These are phyloP conservation scores for Thripadectes ignobilis DNA, from an alignment of 2,797 vertebrate genomes.

Conservation along the genomic window DNA sequence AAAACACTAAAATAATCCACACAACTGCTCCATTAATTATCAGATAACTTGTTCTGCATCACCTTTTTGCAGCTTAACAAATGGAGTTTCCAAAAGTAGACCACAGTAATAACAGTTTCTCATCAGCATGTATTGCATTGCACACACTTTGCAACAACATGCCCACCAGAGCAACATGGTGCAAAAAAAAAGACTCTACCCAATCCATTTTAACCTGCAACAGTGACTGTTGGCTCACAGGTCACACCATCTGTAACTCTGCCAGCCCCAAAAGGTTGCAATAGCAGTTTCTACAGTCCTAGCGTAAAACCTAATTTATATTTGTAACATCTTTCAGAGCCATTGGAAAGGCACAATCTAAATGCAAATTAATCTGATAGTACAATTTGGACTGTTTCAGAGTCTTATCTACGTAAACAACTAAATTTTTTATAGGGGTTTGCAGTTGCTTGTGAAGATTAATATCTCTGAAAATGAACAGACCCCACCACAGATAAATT, in stretches of 20 bases:
- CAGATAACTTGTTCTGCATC: neutral
- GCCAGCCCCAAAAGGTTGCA: neutral
- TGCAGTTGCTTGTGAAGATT: constrained; percentile 6
- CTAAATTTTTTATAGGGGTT: neutral
- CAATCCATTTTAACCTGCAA: neutral
- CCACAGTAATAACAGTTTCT: neutral
- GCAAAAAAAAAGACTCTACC: neutral
- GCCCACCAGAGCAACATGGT: neutral
- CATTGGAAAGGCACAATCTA: neutral
- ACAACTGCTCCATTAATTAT: neutral
- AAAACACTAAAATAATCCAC: too few relatives aligned
- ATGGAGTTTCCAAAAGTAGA: neutral
- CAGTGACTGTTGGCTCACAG: neutral
- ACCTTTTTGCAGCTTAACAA: neutral
- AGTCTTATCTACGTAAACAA: neutral
- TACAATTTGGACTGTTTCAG: neutral
- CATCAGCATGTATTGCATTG: neutral
- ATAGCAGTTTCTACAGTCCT: neutral
- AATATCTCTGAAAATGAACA: constrained; percentile 35
- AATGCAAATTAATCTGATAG: constrained; percentile 11
- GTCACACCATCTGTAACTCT: neutral
- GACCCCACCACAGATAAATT: constrained; percentile 3
- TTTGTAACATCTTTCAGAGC: neutral
- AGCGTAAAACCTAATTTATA: neutral
- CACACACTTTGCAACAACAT: neutral